Percentiles rank a stretch among this genome's conserved stretches.
phyloP scores from a whole-genome alignment of 2,113 vertebrate genomes.

The Aptenodytes forsteri region DNA sequence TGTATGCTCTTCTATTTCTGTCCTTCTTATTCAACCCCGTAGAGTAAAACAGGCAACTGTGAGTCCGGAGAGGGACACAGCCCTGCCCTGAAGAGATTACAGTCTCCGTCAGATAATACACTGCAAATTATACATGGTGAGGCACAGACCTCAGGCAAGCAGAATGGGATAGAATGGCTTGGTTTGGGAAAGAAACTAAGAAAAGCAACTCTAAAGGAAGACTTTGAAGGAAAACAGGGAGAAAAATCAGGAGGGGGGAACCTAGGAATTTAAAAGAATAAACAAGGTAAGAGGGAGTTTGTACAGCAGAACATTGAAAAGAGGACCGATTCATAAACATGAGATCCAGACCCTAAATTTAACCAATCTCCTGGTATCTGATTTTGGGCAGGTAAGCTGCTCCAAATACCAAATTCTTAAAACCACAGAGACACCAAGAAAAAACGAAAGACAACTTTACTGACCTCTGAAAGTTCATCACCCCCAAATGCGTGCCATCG shows the following conservation, averaged over 20 bases:
- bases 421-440: neutral
- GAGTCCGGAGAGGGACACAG: neutral
- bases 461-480: neutral
- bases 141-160: neutral
- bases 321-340: neutral
- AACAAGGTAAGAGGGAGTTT: neutral
- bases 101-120: neutral
- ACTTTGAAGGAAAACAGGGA: neutral
- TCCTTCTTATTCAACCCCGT: neutral
- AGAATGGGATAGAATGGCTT: neutral
- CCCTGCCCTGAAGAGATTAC: slow-evolving; percentile 32
- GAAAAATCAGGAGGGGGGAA: neutral
- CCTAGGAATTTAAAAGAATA: neutral
- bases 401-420: neutral
- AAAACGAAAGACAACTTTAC: neutral
- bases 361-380: neutral
- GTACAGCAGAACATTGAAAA: neutral
- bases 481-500: neutral
- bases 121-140: slow-evolving; percentile 13
- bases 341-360: neutral
- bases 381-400: neutral
- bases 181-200: neutral
- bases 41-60: neutral
- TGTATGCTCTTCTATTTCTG: slow-evolving; percentile 10
- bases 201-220: neutral